Percentiles rank a stretch among this genome's conserved stretches.
Conservation (phyloP, 1,140 invertebrate species). For the Pemphigus obesinymphae region DNA sequence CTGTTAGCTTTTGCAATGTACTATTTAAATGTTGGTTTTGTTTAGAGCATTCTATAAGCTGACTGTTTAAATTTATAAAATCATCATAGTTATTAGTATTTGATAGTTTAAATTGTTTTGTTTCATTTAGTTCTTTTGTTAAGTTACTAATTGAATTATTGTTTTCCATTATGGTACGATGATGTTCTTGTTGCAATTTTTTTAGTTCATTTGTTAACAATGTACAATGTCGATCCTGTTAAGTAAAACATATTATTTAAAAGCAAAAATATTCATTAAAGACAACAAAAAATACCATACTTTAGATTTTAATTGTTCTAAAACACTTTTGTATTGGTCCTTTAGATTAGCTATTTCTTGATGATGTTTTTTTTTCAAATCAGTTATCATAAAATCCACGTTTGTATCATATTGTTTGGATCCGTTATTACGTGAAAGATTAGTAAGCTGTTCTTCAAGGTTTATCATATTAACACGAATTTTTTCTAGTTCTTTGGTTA, state of each 20-base stretch:
- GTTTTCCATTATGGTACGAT: constrained; percentile 6
- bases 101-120: not conserved
- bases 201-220: constrained; percentile 7
- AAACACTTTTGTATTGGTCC: constrained; percentile 10
- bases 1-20: constrained; percentile 13
- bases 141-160: not conserved
- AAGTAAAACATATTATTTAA: not conserved
- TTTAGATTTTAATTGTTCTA: constrained; percentile 19
- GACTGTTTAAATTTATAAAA: not conserved
- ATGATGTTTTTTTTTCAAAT: constrained; percentile 24
- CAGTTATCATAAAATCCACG: not conserved
- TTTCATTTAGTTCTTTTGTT: not conserved
- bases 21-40: constrained; percentile 23
- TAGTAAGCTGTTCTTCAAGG: constrained; percentile 25
- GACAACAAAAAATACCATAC: not conserved
- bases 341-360: constrained; percentile 25
- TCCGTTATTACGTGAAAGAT: constrained; percentile 15
- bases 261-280: not conserved
- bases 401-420: constrained; percentile 26
- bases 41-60: constrained; percentile 20
- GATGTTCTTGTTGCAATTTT: constrained; percentile 21
- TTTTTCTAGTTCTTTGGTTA: constrained; percentile 15
- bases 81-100: not conserved
- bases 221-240: constrained; percentile 8
- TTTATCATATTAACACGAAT: constrained; percentile 14